Conservation (phyloP, 2,888 invertebrate genomes). For the Tupiocoris notatus region DNA sequence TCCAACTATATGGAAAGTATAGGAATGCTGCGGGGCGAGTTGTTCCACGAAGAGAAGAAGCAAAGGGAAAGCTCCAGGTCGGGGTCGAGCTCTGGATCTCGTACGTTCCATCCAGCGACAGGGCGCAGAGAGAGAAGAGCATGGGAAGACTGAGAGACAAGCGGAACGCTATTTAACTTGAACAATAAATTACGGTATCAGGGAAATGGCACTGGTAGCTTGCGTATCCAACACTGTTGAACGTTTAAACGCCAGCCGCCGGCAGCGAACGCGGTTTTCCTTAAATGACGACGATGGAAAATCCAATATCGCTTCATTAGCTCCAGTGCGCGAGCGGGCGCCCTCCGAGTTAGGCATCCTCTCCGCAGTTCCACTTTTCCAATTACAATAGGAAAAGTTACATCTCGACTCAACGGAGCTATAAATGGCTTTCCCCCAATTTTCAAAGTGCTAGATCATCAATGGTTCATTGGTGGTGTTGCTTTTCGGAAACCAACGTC, state of each 20-base stretch:
- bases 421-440: too few species aligned
- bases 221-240: not conserved
- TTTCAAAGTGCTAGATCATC: too few species aligned
- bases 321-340: not conserved
- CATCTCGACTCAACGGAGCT: too few species aligned
- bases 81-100: not conserved
- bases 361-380: not conserved
- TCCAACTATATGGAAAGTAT: not conserved
- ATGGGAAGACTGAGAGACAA: not conserved
- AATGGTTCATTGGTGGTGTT: too few species aligned
- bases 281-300: conserved; percentile 10
- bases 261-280: not conserved
- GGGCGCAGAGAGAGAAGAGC: not conserved
- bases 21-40: not conserved
- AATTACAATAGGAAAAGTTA: not conserved
- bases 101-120: too few species aligned
- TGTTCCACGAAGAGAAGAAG: not conserved
- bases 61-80: not conserved
- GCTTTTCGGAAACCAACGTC: too few species aligned
- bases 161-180: conserved; percentile 30
- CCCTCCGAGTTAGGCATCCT: not conserved
- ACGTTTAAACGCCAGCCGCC: not conserved
- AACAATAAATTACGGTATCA: conserved; percentile 38
- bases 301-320: conserved; percentile 12
- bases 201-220: conserved; percentile 8